Conservation (phyloP, 2,113 vertebrate species). For the Pyrgilauda ruficollis region DNA sequence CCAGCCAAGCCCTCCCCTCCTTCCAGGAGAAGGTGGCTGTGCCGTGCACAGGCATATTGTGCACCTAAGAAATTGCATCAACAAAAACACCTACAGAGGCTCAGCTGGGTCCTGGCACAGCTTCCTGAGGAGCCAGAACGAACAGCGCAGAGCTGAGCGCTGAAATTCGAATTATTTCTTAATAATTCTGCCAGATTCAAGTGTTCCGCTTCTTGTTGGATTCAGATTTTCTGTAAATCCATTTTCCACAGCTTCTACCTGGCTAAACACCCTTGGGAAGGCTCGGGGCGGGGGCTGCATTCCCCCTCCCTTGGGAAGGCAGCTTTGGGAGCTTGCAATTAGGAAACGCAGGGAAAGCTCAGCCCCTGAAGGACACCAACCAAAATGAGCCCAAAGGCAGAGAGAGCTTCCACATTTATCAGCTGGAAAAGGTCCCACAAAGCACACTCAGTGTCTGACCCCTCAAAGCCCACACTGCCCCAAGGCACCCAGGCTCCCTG, state of each 20-base stretch:
- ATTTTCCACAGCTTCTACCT: too few species aligned
- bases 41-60: slow-evolving; percentile 22
- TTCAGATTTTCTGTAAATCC: too few species aligned
- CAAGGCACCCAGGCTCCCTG: not conserved
- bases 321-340: not conserved
- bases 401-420: not conserved
- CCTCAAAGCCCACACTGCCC: not conserved
- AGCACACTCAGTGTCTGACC: not conserved
- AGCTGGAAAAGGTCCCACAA: not conserved
- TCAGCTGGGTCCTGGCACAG: not conserved
- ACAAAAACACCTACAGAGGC: slow-evolving; percentile 52
- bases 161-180: not conserved
- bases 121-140: not conserved
- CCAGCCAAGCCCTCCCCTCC: slow-evolving; percentile 11
- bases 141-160: not conserved
- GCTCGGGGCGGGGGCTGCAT: not conserved
- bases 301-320: not conserved
- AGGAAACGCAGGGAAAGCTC: not conserved
- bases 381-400: not conserved
- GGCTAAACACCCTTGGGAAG: not conserved
- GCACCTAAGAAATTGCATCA: not conserved
- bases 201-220: not conserved
- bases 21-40: not conserved
- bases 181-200: not conserved
- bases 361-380: not conserved